A percentile compares a stretch with the other conserved stretches of the same genome.
phyloP scores from a whole-genome alignment of 2,113 vertebrate species.

The Brachirus orientalis region DNA sequence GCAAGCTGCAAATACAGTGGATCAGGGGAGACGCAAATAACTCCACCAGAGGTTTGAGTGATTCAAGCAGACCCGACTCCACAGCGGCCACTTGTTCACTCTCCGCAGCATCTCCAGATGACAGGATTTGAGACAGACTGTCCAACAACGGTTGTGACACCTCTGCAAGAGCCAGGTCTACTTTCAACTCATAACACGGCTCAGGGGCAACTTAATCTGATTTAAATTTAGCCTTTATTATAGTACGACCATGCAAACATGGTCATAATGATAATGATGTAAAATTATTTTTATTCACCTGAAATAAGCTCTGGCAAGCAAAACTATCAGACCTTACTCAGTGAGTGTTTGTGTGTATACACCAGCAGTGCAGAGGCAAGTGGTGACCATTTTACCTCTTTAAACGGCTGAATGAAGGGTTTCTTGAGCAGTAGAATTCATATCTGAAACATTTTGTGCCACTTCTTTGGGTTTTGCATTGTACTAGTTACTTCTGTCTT shows the following conservation, averaged over 20 bases:
- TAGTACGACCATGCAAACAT: not conserved
- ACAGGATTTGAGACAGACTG: constrained; percentile 57
- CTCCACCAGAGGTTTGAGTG: constrained; percentile 55
- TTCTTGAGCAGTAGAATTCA: no score
- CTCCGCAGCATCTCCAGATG: constrained; percentile 56
- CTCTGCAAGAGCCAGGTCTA: constrained; percentile 13
- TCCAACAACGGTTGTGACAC: constrained; percentile 27
- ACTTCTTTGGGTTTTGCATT: no score
- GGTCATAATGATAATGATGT: not conserved
- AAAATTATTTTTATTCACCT: no score
- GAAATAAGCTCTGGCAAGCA: no score
- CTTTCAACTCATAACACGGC: constrained; percentile 41
- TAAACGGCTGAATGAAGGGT: no score
- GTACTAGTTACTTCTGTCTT: no score
- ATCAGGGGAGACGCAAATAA: constrained; percentile 72
- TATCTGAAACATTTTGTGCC: no score
- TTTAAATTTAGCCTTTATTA: constrained; percentile 29
- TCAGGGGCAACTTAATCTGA: constrained; percentile 10
- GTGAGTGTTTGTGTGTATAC: no score
- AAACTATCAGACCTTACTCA: no score
- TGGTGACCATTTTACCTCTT: no score
- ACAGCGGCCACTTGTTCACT: constrained; percentile 56
- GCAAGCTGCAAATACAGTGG: constrained; percentile 58
- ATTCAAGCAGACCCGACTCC: constrained; percentile 54
- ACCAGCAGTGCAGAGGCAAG: no score